Conservation (phyloP, 1,140 invertebrate species). For the Araneus ventricosus region DNA sequence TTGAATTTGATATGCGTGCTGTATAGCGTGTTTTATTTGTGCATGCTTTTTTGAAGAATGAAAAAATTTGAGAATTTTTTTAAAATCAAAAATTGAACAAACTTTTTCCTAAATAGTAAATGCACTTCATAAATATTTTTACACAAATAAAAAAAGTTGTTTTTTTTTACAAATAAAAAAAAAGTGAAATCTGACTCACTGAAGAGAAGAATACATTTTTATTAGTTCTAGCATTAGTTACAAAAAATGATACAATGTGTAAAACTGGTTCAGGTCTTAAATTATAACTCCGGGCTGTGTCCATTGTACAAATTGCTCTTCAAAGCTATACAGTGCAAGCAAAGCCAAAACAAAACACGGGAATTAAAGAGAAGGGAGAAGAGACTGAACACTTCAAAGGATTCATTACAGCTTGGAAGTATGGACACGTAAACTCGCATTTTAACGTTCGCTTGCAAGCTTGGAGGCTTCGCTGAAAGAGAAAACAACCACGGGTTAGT, state of each 20-base stretch:
- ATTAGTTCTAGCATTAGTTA: slow-evolving; percentile 30
- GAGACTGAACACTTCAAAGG: not conserved
- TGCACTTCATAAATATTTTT: too few relatives aligned
- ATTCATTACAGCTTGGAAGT: slow-evolving; percentile 51
- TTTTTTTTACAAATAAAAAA: too few relatives aligned
- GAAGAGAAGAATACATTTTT: slow-evolving; percentile 37
- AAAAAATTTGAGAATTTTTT: too few relatives aligned
- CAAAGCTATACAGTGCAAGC: slow-evolving; percentile 47
- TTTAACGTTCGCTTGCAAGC: slow-evolving; percentile 14
- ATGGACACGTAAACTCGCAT: not conserved
- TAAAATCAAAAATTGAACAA: too few relatives aligned
- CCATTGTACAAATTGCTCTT: not conserved
- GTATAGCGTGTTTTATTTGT: too few relatives aligned
- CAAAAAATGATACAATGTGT: slow-evolving; percentile 13
- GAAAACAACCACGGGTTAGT: not conserved
- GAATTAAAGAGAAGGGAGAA: not conserved
- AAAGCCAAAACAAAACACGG: slow-evolving; percentile 31
- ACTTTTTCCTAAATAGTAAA: too few relatives aligned
- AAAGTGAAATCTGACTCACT: not conserved
- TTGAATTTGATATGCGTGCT: too few relatives aligned
- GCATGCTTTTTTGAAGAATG: too few relatives aligned
- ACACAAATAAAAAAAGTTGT: too few relatives aligned
- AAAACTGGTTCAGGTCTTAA: slow-evolving; percentile 23
- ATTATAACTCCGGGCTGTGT: slow-evolving; percentile 13
- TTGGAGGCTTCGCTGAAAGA: not conserved